Percentiles rank a stretch among this genome's conserved stretches.
phyloP scores from a whole-genome alignment of 2,113 vertebrate genomes.

The Syngnathus typhle region DNA sequence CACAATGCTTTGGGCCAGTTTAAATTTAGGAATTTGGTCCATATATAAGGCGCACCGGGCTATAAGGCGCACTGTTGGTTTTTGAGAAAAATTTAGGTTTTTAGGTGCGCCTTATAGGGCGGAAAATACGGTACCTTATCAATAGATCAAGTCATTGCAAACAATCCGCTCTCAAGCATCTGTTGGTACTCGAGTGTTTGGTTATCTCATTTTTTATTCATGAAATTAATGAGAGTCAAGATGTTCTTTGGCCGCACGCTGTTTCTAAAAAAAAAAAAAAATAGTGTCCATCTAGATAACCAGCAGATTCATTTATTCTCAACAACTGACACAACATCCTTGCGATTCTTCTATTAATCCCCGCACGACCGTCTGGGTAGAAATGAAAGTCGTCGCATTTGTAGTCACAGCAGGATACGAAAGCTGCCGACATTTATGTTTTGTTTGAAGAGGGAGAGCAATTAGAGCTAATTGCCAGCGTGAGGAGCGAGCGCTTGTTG shows the following conservation, averaged over 20 bases:
- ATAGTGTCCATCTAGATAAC: slow-evolving; percentile 10
- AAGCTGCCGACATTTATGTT: slow-evolving; percentile 48
- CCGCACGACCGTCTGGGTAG: background rate
- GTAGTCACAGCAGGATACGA: slow-evolving; percentile 54
- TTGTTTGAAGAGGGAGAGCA: slow-evolving; percentile 54
- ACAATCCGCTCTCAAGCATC: background rate
- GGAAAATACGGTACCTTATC: too few relatives aligned
- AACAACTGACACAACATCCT: slow-evolving; percentile 17
- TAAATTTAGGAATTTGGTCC: too few relatives aligned
- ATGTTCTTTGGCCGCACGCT: background rate
- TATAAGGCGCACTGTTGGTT: too few relatives aligned
- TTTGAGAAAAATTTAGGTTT: too few relatives aligned
- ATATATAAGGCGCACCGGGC: too few relatives aligned
- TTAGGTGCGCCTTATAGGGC: too few relatives aligned
- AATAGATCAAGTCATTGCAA: background rate
- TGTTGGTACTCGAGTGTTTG: slow-evolving; percentile 8
- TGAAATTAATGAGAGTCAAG: slow-evolving; percentile 1
- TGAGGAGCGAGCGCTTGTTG: slow-evolving; percentile 46
- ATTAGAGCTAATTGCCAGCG: slow-evolving; percentile 64
- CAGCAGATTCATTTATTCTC: slow-evolving; percentile 11
- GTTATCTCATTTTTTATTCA: background rate
- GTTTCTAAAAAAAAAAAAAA: slow-evolving; percentile 13
- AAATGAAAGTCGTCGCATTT: slow-evolving; percentile 43
- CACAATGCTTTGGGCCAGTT: too few relatives aligned
- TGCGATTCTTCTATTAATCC: slow-evolving; percentile 18